Evolutionary conservation across 2,113 vertebrate genomes (phyloP).

Genomic region (Aix galericulata): DNA sequence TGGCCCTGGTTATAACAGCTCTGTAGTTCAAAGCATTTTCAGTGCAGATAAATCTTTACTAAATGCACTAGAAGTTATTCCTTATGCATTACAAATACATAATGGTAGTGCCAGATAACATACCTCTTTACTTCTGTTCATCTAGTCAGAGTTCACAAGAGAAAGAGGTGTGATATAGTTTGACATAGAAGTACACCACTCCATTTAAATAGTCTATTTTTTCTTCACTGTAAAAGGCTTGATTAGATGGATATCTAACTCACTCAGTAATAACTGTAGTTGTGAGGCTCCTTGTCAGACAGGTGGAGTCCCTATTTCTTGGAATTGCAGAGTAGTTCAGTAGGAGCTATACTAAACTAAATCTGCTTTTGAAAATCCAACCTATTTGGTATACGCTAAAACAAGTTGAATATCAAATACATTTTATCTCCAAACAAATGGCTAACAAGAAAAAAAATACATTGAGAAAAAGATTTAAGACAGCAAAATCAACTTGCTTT

Average conservation of each 20-base stretch:
- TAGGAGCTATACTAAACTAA: background rate
- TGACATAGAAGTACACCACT: background rate
- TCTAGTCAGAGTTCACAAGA: background rate
- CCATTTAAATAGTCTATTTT: background rate
- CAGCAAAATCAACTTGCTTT: background rate
- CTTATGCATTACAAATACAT: background rate
- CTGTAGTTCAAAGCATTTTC: background rate
- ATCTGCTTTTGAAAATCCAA: background rate
- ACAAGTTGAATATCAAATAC: background rate
- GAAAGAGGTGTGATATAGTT: background rate
- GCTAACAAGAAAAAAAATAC: background rate
- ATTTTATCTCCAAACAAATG: background rate
- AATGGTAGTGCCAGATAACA: background rate
- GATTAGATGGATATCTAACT: background rate
- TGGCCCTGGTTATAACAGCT: background rate
- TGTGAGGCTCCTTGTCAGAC: background rate
- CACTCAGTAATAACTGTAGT: background rate
- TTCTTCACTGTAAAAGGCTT: background rate
- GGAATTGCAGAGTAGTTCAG: background rate
- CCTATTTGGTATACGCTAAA: background rate
- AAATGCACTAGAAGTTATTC: background rate
- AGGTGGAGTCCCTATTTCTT: background rate
- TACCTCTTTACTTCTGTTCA: background rate
- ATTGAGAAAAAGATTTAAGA: background rate
- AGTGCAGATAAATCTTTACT: background rate